Base-by-base conservation (phyloP, 2,797 vertebrate genomes). In the Todus mexicanus region DNA sequence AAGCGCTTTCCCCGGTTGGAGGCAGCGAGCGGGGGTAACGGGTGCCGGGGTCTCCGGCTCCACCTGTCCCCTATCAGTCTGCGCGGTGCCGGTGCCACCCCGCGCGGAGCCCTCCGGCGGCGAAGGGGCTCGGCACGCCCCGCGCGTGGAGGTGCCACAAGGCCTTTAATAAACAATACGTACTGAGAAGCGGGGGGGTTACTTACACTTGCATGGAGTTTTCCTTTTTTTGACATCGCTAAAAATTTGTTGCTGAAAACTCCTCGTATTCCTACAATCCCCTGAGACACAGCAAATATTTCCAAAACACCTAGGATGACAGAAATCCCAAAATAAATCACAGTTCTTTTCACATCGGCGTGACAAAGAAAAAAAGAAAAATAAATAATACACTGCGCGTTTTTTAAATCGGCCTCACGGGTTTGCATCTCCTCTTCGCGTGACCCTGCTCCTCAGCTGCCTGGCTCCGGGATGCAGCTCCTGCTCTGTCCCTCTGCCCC, bases 161-260 rank as follows among this genome's bases (percentile, higher is more conserved):
- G 60, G 63, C 92, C 78, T 91, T 94, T 66, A 93, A 93, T 77
- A 95, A 92, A 94, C 65, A 93, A 84, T 12, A 51, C 9, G 22
- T 11, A 90, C 75, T 87, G 38, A 23, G 82, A 95, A 97, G 82
- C 31, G 6, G 48, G 90, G 88, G 59, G 91, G 63, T 96, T 98
- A 98, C 99, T 99, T 97, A 99, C 99, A 77, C 98, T 99, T 97
- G 98, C 98, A 89, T 99, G 98, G 95, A 99, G 99, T 95, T 99
- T 98, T 98, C 99, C 99, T 97, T 98, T 98, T 97, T 98, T 98
- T 97, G 99, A 99, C 99, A 99, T 99, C 97, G 99, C 98, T 98
- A 99, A 98, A 98, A 99, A 99, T 97, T 98, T 98, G 98, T 99
- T 98, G 96, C 99, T 99, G 98, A 98, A 98, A 98, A 99, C 98